Conservation (phyloP, 2,113 vertebrate genomes). For the Triplophysa rosa region DNA sequence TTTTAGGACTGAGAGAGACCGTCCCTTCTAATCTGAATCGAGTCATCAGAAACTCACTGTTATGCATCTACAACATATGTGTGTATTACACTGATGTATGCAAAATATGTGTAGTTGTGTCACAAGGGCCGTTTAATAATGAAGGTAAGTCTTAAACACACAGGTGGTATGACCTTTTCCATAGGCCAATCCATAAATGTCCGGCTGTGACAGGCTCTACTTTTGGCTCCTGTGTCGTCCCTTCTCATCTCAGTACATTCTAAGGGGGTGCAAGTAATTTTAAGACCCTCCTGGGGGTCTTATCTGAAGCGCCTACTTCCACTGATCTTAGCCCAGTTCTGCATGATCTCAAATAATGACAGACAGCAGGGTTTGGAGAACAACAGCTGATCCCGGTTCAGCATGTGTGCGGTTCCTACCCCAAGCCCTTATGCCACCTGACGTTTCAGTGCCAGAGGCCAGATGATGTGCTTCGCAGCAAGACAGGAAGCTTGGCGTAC, state of each 20-base stretch:
- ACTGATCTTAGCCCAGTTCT: constrained; percentile 17
- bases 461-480: constrained; percentile 43
- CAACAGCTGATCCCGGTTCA: constrained; percentile 27
- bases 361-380: constrained; percentile 29
- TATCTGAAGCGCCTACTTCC: neutral
- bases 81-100: neutral
- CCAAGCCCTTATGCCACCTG: constrained; percentile 33
- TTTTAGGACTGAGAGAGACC: neutral
- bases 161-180: constrained; percentile 25
- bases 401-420: constrained; percentile 8
- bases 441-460: constrained; percentile 41
- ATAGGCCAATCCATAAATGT: constrained; percentile 5
- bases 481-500: constrained; percentile 54
- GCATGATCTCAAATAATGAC: constrained; percentile 24
- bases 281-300: constrained; percentile 17
- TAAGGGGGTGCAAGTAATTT: constrained; percentile 34
- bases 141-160: neutral
- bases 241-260: constrained; percentile 18
- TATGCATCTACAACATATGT: neutral
- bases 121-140: neutral
- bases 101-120: neutral
- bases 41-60: neutral
- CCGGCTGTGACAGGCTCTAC: neutral
- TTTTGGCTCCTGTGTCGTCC: neutral
- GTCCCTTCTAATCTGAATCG: neutral